Evolutionary conservation across 2,113 vertebrate genomes (phyloP), one percentile per base, ranked within the genome.

Genomic region (Leucopsar rothschildi): DNA sequence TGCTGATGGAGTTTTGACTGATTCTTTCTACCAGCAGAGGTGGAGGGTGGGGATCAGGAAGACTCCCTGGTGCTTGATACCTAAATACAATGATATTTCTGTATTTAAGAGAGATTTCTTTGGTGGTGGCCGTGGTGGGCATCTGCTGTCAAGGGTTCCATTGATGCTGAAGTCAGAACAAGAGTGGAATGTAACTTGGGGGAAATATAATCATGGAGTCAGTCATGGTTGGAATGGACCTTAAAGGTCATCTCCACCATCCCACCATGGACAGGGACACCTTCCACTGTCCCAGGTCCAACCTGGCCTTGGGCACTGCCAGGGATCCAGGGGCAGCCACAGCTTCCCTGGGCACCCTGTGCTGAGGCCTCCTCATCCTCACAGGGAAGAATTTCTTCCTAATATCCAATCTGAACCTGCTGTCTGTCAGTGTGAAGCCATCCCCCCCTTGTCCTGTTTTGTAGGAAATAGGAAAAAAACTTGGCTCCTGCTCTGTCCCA

Each of bases 301-400:
- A 0, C 25, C 25, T 42, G 61, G 60, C 42, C 17, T 44, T 42
- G 61, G 45, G 0, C 15, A 39, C 22, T 69, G 0, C 53, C 63
- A 77, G 31, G 27, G 44, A 77, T 59, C 28, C 65, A 66, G 44
- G 71, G 13, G 25, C 52, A 86, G 61, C 37, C 37, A 37, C 63
- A 77, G 33, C 63, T 60, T 0, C 63, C 37, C 45, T 59, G 52
- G 37, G 25, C 16, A 76, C 16, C 40, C 35, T 68, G 44, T 76
- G 83, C 53, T 61, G 31, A 61, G 25, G 11, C 31, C 25, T 44
- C 0, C 0, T 9, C 33, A 4, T 11, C 15, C 22, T 44, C 27
- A 10, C 24, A 52, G 33, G 63, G 33, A 28, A 19, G 3, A 5
- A 39, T 86, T 68, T 52, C 11, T 28, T 52, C 33, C 33, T 1